phyloP scores from a whole-genome alignment of 2,888 invertebrate genomes.

The Psylliodes chrysocephalus region DNA sequence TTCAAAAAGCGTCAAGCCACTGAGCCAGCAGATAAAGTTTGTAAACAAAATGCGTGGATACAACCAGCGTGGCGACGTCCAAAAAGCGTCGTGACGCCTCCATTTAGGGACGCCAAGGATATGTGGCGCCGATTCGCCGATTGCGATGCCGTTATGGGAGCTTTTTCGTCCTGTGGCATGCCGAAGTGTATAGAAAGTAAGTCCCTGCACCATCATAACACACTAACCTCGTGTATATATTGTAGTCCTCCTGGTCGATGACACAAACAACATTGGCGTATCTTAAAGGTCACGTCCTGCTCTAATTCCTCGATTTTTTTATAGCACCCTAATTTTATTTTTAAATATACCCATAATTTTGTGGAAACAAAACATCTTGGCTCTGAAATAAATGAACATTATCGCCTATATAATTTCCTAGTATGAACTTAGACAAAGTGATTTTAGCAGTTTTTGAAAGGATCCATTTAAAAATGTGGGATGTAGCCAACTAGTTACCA shows the following conservation, averaged over 20 bases:
- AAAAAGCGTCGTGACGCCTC: constrained; percentile 27
- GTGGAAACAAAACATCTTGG: too few relatives aligned
- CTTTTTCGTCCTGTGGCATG: constrained; percentile 27
- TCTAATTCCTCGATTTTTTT: too few relatives aligned
- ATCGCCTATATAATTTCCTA: too few relatives aligned
- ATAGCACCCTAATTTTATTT: too few relatives aligned
- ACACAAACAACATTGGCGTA: constrained; percentile 14
- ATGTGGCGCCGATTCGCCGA: constrained; percentile 44
- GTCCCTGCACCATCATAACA: constrained; percentile 19
- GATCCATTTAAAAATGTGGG: too few relatives aligned
- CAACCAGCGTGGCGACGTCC: constrained; percentile 21
- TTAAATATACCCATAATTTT: too few relatives aligned
- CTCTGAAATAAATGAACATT: too few relatives aligned
- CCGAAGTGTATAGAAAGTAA: constrained; percentile 19
- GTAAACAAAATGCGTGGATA: constrained; percentile 42
- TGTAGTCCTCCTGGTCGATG: constrained; percentile 26
- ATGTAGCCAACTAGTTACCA: too few relatives aligned
- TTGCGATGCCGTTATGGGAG: constrained; percentile 4
- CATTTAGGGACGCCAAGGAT: constrained; percentile 42
- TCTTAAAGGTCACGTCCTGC: background rate
- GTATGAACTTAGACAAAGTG: too few relatives aligned
- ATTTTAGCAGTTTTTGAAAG: too few relatives aligned
- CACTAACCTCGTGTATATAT: constrained; percentile 5
- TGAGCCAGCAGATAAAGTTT: constrained; percentile 29
- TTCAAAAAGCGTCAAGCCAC: constrained; percentile 2